phyloP scores from a whole-genome alignment of 2,113 vertebrate genomes.

The Zosterops lateralis region DNA sequence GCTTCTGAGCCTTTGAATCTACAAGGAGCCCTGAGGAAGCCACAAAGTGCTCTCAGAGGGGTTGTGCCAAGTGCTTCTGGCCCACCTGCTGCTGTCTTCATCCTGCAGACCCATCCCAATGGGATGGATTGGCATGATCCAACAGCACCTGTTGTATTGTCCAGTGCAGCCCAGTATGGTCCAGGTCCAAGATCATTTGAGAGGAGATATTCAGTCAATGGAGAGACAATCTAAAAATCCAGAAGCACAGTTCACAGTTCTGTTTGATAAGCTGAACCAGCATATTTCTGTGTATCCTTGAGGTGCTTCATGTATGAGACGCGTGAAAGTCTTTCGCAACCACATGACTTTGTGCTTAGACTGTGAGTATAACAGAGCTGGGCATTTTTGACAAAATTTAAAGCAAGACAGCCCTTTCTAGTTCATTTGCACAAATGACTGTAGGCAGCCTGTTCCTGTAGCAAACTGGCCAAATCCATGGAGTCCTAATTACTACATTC shows the following conservation, averaged over 20 bases:
- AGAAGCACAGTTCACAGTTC: neutral
- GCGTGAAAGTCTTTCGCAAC: neutral
- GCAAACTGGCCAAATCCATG: neutral
- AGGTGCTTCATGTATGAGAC: neutral
- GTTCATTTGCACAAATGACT: neutral
- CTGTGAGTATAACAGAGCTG: neutral
- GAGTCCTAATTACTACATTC: neutral
- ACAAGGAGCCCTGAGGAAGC: fast-evolving
- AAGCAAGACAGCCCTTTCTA: neutral
- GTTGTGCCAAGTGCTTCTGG: neutral
- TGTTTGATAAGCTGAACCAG: neutral
- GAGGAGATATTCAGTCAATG: neutral
- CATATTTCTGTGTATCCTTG: neutral
- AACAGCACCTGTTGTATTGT: neutral
- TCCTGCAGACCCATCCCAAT: neutral
- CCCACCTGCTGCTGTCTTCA: neutral
- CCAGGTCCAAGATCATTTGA: neutral
- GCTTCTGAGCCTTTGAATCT: neutral
- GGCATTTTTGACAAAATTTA: neutral
- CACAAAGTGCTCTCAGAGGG: neutral
- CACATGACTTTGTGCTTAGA: neutral
- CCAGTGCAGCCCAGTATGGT: neutral
- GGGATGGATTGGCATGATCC: neutral
- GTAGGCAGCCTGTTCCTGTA: neutral
- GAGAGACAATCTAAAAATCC: neutral